Base-by-base conservation (phyloP, 1,140 invertebrate species). In the Caenorhabditis latens region DNA sequence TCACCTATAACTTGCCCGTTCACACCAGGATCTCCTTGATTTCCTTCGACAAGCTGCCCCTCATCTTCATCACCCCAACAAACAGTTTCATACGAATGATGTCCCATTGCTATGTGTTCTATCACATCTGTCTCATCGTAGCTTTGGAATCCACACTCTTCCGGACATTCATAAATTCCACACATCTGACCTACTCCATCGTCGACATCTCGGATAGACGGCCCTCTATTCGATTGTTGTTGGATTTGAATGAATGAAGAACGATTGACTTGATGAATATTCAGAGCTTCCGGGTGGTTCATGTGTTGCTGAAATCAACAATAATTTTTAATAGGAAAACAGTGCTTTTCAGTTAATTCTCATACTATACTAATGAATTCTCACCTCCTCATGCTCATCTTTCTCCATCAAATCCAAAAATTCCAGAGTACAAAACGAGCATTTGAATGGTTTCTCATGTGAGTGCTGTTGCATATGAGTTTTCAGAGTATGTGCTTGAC, bases 381-480 rank as follows among this genome's bases (percentile, higher is more conserved):
- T 57, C n/a, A 82, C 85, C 85, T 83, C 67, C 32, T 86, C 85
- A 82, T 86, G 85, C 14, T 42, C 40, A 58, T 83, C 50, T 13
- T 71, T 65, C 24, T 86, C 24, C 48, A 2, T 5, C 7, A 58
- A 13, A 61, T 53, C 57, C 16, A 97, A 98, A 93, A 99, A 99
- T 43, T 97, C 96, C 50, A 97, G 94, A 7, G 84, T 24, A 84
- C 88, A 88, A 58, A 65, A 88, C 16, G 85, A 84, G 42, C 88
- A 89, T 43, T 84, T 86, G 65, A 42, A 89, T 11, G 88, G 88
- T 57, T 63, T 85, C 43, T 89, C 88, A 21, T 83, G 61, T 21
- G 48, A 2, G 67, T 89, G 88, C 13, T 58, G n/a, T 14, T 43
- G 63, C 67, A 88, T 65, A 63, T 89, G 88, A 16, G 82, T 61